phyloP scores from a whole-genome alignment of 2,113 vertebrate genomes.

The Uria aalge region DNA sequence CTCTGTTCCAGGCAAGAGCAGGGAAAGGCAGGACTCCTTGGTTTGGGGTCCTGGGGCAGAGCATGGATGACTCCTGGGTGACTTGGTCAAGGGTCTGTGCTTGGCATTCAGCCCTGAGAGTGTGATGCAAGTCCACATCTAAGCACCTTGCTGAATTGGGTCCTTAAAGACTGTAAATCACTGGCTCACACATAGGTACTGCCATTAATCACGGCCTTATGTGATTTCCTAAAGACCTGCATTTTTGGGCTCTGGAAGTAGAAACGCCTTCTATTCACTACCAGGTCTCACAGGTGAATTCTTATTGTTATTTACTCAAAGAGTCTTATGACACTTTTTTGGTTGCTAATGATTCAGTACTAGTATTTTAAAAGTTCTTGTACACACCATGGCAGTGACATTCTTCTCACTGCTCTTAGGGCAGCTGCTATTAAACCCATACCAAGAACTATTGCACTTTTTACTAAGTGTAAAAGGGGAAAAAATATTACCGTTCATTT shows the following conservation, averaged over 20 bases:
- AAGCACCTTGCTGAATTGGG: background rate
- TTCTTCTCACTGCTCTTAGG: background rate
- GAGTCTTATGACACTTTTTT: background rate
- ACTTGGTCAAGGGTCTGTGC: background rate
- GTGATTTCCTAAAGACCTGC: background rate
- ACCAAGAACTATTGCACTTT: constrained; percentile 51
- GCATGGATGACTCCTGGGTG: background rate
- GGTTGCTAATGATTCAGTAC: background rate
- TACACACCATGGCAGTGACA: background rate
- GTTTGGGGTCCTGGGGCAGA: background rate
- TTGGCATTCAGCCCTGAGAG: background rate
- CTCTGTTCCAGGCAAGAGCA: background rate
- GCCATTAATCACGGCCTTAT: rapidly evolving
- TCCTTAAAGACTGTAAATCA: background rate
- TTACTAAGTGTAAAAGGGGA: constrained; percentile 44
- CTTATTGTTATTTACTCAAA: background rate
- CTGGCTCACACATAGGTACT: background rate
- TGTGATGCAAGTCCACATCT: background rate
- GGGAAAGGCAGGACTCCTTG: background rate
- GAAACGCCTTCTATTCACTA: background rate
- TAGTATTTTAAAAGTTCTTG: background rate
- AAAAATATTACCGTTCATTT: constrained; percentile 63
- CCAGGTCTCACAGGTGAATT: background rate
- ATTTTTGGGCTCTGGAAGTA: background rate
- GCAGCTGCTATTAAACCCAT: constrained; percentile 62